Conservation (phyloP, 2,888 invertebrate species). For the Bimastos eiseni region DNA sequence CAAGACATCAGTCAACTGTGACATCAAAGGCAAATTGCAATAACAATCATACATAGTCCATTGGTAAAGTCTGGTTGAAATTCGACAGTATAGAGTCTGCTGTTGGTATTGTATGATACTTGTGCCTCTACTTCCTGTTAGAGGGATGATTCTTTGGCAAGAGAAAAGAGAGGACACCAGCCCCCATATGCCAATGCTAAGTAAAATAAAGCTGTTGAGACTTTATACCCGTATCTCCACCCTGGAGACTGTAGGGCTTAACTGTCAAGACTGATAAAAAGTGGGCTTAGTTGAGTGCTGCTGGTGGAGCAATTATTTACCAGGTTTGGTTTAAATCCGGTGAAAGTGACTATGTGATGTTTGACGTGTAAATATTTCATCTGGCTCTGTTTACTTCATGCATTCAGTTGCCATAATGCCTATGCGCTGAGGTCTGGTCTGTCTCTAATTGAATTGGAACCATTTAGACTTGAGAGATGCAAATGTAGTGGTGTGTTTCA, state of each 20-base stretch:
- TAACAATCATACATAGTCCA: too few relatives aligned
- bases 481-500: background rate
- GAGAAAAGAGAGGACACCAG: too few relatives aligned
- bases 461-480: background rate
- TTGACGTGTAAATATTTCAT: background rate
- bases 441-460: background rate
- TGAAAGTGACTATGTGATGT: slow-evolving; percentile 13
- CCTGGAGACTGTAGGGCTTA: background rate
- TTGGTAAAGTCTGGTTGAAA: too few relatives aligned
- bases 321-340: background rate
- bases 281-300: background rate
- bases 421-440: background rate
- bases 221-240: too few relatives aligned
- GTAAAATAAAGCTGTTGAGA: too few relatives aligned
- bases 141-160: background rate
- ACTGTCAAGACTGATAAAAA: background rate
- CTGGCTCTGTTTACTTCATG: background rate
- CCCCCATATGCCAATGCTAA: too few relatives aligned
- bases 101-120: background rate
- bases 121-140: background rate
- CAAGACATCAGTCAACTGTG: too few relatives aligned
- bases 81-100: too few relatives aligned
- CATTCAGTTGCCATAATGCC: background rate
- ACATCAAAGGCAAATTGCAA: too few relatives aligned
- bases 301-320: background rate